Conservation (phyloP, 2,113 vertebrate genomes). For the Elaphurus davidianus region DNA sequence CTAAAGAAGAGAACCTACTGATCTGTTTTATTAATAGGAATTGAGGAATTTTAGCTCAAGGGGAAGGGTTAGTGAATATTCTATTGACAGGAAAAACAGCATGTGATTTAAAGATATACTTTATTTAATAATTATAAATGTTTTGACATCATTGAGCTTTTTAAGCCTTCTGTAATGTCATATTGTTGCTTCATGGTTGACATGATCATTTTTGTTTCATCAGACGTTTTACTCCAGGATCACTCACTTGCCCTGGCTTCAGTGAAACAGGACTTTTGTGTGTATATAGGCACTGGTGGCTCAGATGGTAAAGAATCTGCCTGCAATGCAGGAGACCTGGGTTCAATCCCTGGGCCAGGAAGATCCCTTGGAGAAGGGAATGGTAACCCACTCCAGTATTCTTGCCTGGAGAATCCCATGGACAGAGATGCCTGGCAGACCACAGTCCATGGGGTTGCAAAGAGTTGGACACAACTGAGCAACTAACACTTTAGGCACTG, state of each 20-base stretch:
- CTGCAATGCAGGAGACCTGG: not conserved
- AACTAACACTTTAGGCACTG: not conserved
- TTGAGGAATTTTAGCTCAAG: not conserved
- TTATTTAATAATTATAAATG: not conserved
- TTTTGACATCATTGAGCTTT: slow-evolving; percentile 7
- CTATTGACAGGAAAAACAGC: not conserved
- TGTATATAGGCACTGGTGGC: not conserved
- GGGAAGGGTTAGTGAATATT: not conserved
- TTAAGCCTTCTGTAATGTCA: not conserved
- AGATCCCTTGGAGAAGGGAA: not conserved
- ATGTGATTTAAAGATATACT: not conserved
- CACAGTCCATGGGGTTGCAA: not conserved
- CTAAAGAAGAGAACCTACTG: not conserved
- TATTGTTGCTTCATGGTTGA: not conserved
- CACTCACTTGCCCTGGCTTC: not conserved
- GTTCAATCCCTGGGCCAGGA: not conserved
- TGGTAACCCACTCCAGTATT: not conserved
- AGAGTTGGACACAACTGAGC: not conserved
- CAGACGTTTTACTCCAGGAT: not conserved
- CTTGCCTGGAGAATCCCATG: not conserved
- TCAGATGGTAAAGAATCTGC: not conserved
- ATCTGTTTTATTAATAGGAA: not conserved
- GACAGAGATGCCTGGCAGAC: not conserved
- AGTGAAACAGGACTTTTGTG: not conserved
- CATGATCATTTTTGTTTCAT: not conserved